phyloP scores from a whole-genome alignment of 53 echinoderm and acorn worm genomes.

The Crossaster papposus region DNA sequence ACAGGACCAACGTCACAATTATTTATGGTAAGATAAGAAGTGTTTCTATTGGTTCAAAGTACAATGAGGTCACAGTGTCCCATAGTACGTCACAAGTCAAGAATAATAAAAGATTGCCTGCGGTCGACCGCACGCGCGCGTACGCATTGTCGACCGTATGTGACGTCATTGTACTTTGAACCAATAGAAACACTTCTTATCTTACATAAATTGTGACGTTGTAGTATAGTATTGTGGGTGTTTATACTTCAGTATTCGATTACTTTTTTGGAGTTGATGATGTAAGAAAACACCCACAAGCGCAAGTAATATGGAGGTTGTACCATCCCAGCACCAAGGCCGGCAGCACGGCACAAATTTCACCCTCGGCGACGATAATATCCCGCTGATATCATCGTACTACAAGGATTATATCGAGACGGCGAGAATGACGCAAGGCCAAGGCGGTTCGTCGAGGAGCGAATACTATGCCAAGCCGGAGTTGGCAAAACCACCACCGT shows the following conservation, averaged over 20 bases:
- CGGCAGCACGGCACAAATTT: constrained; percentile 58
- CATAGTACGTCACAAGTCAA: too few species aligned
- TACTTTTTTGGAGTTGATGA: too few species aligned
- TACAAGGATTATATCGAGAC: constrained; percentile 65
- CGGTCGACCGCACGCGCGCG: too few species aligned
- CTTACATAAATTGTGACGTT: neutral
- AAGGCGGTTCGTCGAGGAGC: neutral
- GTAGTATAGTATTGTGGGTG: too few species aligned
- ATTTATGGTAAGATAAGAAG: neutral
- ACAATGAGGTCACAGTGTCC: constrained; percentile 26
- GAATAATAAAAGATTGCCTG: too few species aligned
- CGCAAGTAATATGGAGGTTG: constrained; percentile 7
- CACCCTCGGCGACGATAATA: constrained; percentile 56
- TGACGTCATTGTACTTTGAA: constrained; percentile 44
- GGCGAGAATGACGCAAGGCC: neutral
- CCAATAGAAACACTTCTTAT: neutral
- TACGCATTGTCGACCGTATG: neutral
- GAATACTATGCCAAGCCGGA: constrained; percentile 14
- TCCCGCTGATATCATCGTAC: constrained; percentile 56
- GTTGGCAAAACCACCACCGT: constrained; percentile 50
- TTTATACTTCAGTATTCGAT: neutral
- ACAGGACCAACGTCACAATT: too few species aligned
- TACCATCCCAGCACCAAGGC: constrained; percentile 44
- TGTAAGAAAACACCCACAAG: too few species aligned
- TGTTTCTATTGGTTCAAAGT: constrained; percentile 31